Evolutionary conservation across 2,888 invertebrate species (phyloP).

Genomic region (Leptinotarsa haldemani): DNA sequence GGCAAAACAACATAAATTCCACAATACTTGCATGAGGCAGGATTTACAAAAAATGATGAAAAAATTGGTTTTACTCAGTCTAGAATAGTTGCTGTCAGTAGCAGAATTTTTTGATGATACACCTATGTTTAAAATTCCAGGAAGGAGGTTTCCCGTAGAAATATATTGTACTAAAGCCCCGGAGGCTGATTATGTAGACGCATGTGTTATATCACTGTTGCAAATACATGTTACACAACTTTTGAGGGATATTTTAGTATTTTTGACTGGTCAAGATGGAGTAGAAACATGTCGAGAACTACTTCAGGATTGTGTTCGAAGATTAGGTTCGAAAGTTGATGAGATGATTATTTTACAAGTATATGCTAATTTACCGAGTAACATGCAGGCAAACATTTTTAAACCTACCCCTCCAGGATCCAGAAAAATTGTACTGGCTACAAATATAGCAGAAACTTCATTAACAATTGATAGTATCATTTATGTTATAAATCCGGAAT

Average conservation of each 20-base stretch:
- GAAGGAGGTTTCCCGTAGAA: slow-evolving; percentile 94
- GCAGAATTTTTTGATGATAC: slow-evolving; percentile 98
- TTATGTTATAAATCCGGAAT: slow-evolving; percentile 99
- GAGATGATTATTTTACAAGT: slow-evolving; percentile 95
- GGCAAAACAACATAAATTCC: no score
- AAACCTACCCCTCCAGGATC: slow-evolving; percentile 97
- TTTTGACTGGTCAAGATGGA: slow-evolving; percentile 94
- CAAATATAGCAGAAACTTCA: slow-evolving; percentile 99
- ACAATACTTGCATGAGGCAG: no score
- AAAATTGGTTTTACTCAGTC: no score
- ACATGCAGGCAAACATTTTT: slow-evolving; percentile 99
- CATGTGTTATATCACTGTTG: slow-evolving; percentile 95
- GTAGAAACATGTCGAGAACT: slow-evolving; percentile 92
- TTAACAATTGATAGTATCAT: slow-evolving; percentile 98
- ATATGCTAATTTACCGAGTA: slow-evolving; percentile 97
- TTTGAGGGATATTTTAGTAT: slow-evolving; percentile 94
- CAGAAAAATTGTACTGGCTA: slow-evolving; percentile 96
- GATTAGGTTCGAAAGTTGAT: slow-evolving; percentile 91
- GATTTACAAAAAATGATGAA: no score
- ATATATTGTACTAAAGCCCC: slow-evolving; percentile 99
- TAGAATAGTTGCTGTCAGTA: no score
- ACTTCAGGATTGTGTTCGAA: slow-evolving; percentile 88
- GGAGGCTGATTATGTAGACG: slow-evolving; percentile 97
- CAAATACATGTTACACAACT: slow-evolving; percentile 99
- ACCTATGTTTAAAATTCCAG: slow-evolving; percentile 95